These are phyloP conservation scores for Plebejus argus DNA, from an alignment of 2,888 invertebrate species.

Conservation along the genomic window DNA sequence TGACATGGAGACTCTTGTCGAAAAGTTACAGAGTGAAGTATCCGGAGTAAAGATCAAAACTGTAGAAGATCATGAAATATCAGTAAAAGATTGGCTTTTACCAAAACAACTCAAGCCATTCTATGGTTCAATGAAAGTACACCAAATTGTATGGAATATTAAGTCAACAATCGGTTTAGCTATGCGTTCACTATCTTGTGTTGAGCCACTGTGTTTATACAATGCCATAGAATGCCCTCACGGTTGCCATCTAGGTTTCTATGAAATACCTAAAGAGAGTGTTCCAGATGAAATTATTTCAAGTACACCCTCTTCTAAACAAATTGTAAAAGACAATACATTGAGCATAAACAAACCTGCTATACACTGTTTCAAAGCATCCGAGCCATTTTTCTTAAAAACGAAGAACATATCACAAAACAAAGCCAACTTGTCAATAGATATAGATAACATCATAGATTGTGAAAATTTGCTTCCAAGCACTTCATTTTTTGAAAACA, in stretches of 20 bases:
- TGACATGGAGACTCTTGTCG: no score
- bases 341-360: conserved; percentile 6
- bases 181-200: conserved; percentile 9
- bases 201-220: not conserved
- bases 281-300: not conserved
- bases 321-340: not conserved
- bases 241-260: conserved; percentile 12
- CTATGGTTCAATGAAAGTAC: not conserved
- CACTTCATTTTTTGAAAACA: conserved; percentile 5
- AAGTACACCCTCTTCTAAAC: no score
- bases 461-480: conserved; percentile 13
- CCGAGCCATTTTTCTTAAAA: conserved; percentile 4
- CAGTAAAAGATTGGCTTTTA: conserved; percentile 15
- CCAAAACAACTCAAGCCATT: not conserved
- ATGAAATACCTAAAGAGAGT: not conserved
- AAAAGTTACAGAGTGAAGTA: no score
- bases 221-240: conserved; percentile 4
- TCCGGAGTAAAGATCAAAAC: conserved; percentile 1
- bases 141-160: conserved; percentile 9
- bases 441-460: conserved; percentile 3
- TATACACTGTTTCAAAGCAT: not conserved
- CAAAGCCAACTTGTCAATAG: conserved; percentile 2
- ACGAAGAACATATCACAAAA: not conserved
- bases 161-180: not conserved
- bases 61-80: conserved; percentile 2